phyloP scores from a whole-genome alignment of 2,797 vertebrate genomes.

The Sebastes iracundus region DNA sequence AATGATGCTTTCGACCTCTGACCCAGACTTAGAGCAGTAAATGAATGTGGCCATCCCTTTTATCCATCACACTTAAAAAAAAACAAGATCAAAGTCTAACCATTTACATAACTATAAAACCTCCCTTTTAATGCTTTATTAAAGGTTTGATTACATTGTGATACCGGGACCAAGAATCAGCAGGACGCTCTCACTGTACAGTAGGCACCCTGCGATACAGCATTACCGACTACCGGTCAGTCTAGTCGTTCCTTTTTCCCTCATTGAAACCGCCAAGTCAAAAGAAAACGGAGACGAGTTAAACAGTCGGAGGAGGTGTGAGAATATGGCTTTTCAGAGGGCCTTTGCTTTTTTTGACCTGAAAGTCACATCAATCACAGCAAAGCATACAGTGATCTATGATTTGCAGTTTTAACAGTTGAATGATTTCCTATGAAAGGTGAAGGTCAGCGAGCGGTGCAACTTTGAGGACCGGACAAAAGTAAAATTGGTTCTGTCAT shows the following conservation, averaged over 20 bases:
- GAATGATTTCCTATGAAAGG: slow-evolving; percentile 36
- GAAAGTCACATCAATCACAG: slow-evolving; percentile 44
- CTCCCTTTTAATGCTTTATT: slow-evolving; percentile 28
- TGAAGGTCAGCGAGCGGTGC: slow-evolving; percentile 50
- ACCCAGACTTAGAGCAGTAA: slow-evolving; percentile 28
- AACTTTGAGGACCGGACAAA: slow-evolving; percentile 42
- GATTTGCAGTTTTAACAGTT: slow-evolving; percentile 29
- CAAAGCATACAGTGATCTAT: slow-evolving; percentile 51
- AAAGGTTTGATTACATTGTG: slow-evolving; percentile 48
- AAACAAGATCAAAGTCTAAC: slow-evolving; percentile 36
- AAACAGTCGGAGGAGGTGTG: slow-evolving; percentile 66
- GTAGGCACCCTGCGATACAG: slow-evolving; percentile 25
- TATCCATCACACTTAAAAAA: slow-evolving; percentile 28
- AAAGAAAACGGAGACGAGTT: slow-evolving; percentile 54
- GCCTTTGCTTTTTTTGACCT: slow-evolving; percentile 55
- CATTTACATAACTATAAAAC: slow-evolving; percentile 49
- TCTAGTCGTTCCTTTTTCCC: slow-evolving; percentile 30
- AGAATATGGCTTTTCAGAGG: slow-evolving; percentile 77
- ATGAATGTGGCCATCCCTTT: slow-evolving; percentile 17
- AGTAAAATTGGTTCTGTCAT: slow-evolving; percentile 35
- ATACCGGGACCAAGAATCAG: slow-evolving; percentile 39
- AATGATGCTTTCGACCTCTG: slow-evolving; percentile 30
- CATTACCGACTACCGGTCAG: slow-evolving; percentile 3
- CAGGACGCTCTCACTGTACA: slow-evolving; percentile 15
- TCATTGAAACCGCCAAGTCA: slow-evolving; percentile 39